Evolutionary conservation across 2,888 invertebrate genomes (phyloP).

Genomic region (Mythimna lalbum): DNA sequence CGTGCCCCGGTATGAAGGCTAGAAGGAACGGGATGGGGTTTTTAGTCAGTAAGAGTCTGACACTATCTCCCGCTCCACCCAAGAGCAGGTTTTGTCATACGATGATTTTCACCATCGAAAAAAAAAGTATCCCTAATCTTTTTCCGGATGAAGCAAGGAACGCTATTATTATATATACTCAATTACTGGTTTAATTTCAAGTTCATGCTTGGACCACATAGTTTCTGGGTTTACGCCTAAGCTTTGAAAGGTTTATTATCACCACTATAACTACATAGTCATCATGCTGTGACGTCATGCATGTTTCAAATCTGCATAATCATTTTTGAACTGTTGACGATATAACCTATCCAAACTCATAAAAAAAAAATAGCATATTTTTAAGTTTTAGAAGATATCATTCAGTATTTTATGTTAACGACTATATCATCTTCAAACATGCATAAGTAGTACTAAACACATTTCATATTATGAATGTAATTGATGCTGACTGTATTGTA

Average conservation of each 20-base stretch:
- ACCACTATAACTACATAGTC: too few species aligned
- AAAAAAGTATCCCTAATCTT: conserved; percentile 25
- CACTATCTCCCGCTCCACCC: too few species aligned
- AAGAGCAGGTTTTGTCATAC: too few species aligned
- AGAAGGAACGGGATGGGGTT: too few species aligned
- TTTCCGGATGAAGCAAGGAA: conserved; percentile 54
- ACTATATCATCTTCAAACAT: background rate
- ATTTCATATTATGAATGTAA: background rate
- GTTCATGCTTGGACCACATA: too few species aligned
- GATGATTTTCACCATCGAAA: too few species aligned
- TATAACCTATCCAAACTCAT: too few species aligned
- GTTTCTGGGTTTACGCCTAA: too few species aligned
- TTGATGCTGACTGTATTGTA: too few species aligned
- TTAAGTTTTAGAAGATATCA: background rate
- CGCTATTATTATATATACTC: conserved; percentile 65
- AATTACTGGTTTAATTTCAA: conserved; percentile 60
- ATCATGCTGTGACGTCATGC: background rate
- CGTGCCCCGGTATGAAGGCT: too few species aligned
- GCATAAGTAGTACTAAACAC: background rate
- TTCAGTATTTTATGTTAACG: background rate
- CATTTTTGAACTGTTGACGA: background rate
- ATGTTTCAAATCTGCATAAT: background rate
- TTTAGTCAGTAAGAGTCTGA: too few species aligned
- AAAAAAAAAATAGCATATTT: background rate
- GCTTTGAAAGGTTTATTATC: too few species aligned